phyloP scores from a whole-genome alignment of 2,113 vertebrate species.

The Nibea albiflora region DNA sequence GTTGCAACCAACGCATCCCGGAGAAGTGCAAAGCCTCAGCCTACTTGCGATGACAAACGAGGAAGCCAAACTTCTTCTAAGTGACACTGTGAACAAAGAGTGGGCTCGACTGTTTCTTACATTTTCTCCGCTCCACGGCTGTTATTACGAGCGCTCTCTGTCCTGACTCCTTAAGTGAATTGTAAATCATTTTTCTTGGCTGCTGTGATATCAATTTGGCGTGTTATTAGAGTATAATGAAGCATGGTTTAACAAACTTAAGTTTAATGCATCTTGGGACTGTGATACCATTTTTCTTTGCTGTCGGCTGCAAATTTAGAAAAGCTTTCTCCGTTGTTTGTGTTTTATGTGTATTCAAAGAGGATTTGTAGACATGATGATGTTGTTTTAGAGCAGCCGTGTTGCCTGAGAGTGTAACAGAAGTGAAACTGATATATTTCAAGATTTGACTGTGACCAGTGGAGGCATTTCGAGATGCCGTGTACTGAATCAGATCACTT shows the following conservation, averaged over 20 bases:
- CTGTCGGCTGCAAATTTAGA: conserved; percentile 1
- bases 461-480: conserved; percentile 10
- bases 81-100: conserved; percentile 49
- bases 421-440: conserved; percentile 26
- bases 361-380: background rate
- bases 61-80: conserved; percentile 32
- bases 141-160: conserved; percentile 11
- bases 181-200: conserved; percentile 58
- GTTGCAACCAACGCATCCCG: conserved; percentile 41
- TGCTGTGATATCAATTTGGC: conserved; percentile 29
- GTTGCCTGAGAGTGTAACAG: background rate
- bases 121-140: conserved; percentile 7
- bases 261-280: conserved; percentile 16
- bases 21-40: conserved; percentile 46
- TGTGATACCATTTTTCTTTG: conserved; percentile 11
- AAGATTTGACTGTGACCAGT: conserved; percentile 17
- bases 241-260: conserved; percentile 23
- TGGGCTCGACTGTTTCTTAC: conserved; percentile 28
- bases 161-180: conserved; percentile 34
- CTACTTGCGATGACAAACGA: conserved; percentile 35
- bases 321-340: background rate
- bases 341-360: background rate
- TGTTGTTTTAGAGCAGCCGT: background rate
- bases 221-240: conserved; percentile 46
- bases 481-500: conserved; percentile 22